Evolutionary conservation across 2,113 vertebrate genomes (phyloP).

Genomic region (Phrynocephalus versicolor): DNA sequence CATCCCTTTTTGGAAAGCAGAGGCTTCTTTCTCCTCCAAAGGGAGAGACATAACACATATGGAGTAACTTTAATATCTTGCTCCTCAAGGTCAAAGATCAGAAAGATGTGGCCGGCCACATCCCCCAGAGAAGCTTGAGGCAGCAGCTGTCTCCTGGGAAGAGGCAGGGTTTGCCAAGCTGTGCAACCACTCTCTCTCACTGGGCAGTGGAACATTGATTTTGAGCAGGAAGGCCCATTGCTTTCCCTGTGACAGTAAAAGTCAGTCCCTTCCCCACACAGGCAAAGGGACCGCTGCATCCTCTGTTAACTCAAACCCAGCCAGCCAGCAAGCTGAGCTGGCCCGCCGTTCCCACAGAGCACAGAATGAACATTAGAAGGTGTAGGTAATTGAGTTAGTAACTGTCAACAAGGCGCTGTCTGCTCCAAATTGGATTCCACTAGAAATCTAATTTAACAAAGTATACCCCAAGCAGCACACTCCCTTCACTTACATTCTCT

Average conservation of each 20-base stretch:
- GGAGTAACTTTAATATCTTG: no score
- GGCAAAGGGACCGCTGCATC: not conserved
- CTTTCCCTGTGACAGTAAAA: not conserved
- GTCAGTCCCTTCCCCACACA: not conserved
- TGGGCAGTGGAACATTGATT: not conserved
- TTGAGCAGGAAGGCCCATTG: not conserved
- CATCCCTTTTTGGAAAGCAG: no score
- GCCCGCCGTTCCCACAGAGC: constrained; percentile 14
- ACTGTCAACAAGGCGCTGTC: constrained; percentile 22
- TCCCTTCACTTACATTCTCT: constrained; percentile 23
- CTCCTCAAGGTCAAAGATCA: no score
- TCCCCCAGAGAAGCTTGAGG: not conserved
- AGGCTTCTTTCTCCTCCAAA: no score
- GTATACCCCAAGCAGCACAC: constrained; percentile 4
- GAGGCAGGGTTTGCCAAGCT: not conserved
- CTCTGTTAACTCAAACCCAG: constrained; percentile 31
- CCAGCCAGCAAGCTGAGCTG: constrained; percentile 10
- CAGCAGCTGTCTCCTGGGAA: not conserved
- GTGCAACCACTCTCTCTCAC: not conserved
- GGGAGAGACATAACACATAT: no score
- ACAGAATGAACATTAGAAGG: constrained; percentile 33
- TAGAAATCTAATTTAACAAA: constrained; percentile 42
- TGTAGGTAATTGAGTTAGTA: constrained; percentile 36
- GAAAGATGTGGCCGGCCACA: no score
- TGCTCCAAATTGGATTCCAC: constrained; percentile 40